Evolutionary conservation across 2,113 vertebrate species (phyloP).

Genomic region (Stigmatopora nigra): DNA sequence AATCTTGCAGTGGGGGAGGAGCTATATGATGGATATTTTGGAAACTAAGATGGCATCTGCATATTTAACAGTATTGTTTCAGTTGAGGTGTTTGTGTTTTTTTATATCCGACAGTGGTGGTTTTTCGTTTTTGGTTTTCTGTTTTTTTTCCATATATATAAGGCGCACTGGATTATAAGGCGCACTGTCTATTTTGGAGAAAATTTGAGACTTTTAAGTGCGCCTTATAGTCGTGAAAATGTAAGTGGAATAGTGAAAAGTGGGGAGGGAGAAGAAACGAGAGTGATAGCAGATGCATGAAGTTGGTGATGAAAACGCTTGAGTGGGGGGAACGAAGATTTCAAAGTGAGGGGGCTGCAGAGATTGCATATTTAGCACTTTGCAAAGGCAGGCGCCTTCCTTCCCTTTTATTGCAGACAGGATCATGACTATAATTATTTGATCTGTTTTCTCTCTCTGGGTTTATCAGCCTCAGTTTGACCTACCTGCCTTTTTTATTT

Average conservation of each 20-base stretch:
- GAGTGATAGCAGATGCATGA: conserved; percentile 54
- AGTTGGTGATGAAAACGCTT: conserved; percentile 51
- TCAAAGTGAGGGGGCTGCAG: conserved; percentile 35
- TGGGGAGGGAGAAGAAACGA: conserved; percentile 28
- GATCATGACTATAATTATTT: not conserved
- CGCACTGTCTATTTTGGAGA: too few species aligned
- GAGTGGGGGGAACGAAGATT: conserved; percentile 32
- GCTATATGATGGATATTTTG: too few species aligned
- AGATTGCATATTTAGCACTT: conserved; percentile 56
- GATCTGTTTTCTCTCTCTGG: not conserved
- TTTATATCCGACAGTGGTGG: too few species aligned
- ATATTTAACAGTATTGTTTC: too few species aligned
- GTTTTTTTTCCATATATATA: too few species aligned
- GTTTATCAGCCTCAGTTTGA: not conserved
- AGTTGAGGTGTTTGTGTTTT: too few species aligned
- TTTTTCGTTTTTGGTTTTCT: too few species aligned
- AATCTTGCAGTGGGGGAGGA: too few species aligned
- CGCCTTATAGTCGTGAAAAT: too few species aligned
- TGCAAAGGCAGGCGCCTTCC: conserved; percentile 41
- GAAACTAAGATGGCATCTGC: too few species aligned
- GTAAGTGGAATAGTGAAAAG: conserved; percentile 45
- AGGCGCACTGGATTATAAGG: too few species aligned
- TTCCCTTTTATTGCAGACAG: conserved; percentile 35
- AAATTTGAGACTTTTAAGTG: too few species aligned
- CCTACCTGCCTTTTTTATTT: not conserved